Evolutionary conservation across 2,797 vertebrate genomes (phyloP).

Genomic region (Molossus molossus): DNA sequence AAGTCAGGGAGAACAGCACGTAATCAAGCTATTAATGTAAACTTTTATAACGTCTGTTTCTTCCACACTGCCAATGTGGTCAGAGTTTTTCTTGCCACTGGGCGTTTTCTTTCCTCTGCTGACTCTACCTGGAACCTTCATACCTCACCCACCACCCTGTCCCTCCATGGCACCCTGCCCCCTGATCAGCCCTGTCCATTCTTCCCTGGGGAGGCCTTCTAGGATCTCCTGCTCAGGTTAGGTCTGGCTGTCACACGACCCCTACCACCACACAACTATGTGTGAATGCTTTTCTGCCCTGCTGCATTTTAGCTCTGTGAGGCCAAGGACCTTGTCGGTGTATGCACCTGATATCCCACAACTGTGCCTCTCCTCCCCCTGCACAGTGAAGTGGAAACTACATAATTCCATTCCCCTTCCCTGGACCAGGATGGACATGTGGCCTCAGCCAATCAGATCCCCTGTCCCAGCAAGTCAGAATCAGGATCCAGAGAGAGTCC

Average conservation of each 20-base stretch:
- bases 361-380: background rate
- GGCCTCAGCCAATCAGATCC: background rate
- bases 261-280: background rate
- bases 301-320: background rate
- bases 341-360: background rate
- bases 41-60: background rate
- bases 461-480: conserved; percentile 52
- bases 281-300: background rate
- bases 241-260: background rate
- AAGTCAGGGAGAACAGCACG: conserved; percentile 4
- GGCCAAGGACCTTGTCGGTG: background rate
- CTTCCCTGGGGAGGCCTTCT: background rate
- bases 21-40: background rate
- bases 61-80: background rate
- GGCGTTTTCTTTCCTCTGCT: background rate
- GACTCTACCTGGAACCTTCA: background rate
- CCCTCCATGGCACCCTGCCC: rapidly evolving
- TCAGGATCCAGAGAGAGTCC: background rate
- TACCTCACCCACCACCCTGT: background rate
- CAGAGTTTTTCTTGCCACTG: background rate
- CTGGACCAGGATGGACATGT: background rate
- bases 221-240: background rate
- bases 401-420: background rate
- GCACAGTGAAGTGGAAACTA: background rate
- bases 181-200: background rate